A percentile compares a stretch with the other conserved stretches of the same genome.
Evolutionary conservation across 2,113 vertebrate genomes (phyloP).

Genomic region (human): DNA sequence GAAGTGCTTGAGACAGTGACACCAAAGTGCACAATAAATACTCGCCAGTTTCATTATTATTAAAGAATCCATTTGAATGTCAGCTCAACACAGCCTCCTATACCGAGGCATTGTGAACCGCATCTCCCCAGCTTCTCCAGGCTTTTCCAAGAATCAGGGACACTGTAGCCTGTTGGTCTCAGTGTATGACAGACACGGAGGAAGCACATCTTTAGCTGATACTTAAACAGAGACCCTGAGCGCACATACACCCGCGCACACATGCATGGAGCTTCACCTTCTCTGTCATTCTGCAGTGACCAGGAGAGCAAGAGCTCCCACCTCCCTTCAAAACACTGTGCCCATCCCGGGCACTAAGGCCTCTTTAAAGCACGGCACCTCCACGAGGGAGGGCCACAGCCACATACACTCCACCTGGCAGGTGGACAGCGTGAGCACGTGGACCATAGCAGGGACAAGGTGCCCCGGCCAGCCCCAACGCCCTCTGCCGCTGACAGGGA

Average conservation of each 20-base stretch:
- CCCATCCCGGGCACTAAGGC: neutral
- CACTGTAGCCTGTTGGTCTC: neutral
- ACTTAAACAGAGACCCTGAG: neutral
- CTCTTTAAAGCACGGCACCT: neutral
- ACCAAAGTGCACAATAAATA: slow-evolving; percentile 27
- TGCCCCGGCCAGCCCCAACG: fast-evolving
- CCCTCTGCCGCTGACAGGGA: neutral
- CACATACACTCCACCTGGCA: neutral
- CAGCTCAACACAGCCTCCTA: neutral
- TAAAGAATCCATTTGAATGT: slow-evolving; percentile 34
- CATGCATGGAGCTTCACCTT: neutral
- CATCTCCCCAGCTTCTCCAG: neutral
- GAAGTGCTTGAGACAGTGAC: slow-evolving; percentile 37
- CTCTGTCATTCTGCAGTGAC: neutral
- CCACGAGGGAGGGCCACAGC: neutral
- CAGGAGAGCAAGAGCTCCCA: neutral
- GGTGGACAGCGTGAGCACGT: slow-evolving; percentile 38
- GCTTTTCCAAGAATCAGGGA: neutral
- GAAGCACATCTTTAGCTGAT: neutral
- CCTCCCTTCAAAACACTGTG: neutral
- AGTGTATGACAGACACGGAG: neutral
- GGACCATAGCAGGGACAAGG: neutral
- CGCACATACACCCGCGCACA: fast-evolving
- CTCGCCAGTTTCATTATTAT: slow-evolving; percentile 30
- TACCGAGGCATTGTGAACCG: neutral